Evolutionary conservation across 2,797 vertebrate species (phyloP), one percentile per base, ranked within the genome.

Genomic region (Pseudotriccus pelzelni): DNA sequence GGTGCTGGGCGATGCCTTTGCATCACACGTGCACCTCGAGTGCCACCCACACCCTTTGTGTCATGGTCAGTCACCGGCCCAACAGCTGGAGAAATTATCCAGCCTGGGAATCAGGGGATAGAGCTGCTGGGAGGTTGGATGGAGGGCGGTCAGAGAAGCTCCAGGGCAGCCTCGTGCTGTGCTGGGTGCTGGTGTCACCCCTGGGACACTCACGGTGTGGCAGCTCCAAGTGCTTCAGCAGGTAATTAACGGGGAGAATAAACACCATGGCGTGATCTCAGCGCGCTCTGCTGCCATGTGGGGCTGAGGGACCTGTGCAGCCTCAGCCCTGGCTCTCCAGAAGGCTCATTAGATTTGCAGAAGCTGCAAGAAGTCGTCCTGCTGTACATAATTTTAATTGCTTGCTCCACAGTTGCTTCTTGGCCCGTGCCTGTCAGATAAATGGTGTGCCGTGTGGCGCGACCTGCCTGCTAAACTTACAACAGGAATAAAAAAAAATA

Each of bases 301-400:
- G 81, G 69, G 72, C 89, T 59, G 50, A 78, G 91, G 58, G 80
- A 94, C 34, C 70, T 1, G 70, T 13, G 74, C 28, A 83, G 81
- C 95, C 77, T 50, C 19, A 64, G 47, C 80, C 58, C 50, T 15
- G 56, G 19, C 79, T 95, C 85, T 70, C 74, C 66, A 28, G 34
- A 9, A 7, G 0, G n/a, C 72, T 93, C 76, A 25, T 87, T 93
- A 72, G 44, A 27, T 69, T 62, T n/a, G 43, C 27, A 39, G 36
- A 36, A 85, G 62, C 95, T 84, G 77, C 83, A 89, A 62, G 67
- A 72, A 84, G 63, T 60, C 75, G 27, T 77, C 95, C 73, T 73
- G 87, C 87, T 82, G 89, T 78, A 46, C 72, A n/a, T 91, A 68
- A 84, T 77, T 93, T 94, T 95, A 95, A 96, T 95, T 97, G 90